Evolutionary conservation across 1,140 invertebrate genomes (phyloP).

Genomic region (Drosophila bifasciata): DNA sequence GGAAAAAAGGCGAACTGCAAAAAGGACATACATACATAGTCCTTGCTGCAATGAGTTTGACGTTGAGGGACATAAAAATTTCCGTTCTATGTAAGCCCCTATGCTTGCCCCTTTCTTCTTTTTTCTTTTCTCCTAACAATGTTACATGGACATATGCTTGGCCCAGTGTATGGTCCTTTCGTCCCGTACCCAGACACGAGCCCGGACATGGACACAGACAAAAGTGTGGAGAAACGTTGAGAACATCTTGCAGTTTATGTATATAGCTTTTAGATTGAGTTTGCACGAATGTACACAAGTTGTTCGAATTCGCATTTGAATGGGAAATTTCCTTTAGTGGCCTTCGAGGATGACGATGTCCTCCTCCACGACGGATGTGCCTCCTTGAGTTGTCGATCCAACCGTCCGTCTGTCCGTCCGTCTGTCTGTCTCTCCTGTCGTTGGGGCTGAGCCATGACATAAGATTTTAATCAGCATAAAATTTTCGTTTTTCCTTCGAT

Average conservation of each 20-base stretch:
- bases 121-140: constrained; percentile 39
- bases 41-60: constrained; percentile 69
- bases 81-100: constrained; percentile 61
- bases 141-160: constrained; percentile 59
- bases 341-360: constrained; percentile 33
- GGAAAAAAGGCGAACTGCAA: constrained; percentile 13
- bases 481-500: constrained; percentile 56
- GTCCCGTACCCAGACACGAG: not conserved
- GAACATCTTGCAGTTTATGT: constrained; percentile 73
- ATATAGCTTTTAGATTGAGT: constrained; percentile 78
- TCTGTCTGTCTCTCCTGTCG: constrained; percentile 31
- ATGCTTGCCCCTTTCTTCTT: constrained; percentile 35
- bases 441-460: constrained; percentile 53
- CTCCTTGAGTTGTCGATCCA: constrained; percentile 49
- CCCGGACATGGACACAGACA: not conserved
- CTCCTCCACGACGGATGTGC: constrained; percentile 43
- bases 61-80: constrained; percentile 80
- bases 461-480: constrained; percentile 80
- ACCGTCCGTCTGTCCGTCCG: constrained; percentile 31
- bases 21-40: constrained; percentile 24
- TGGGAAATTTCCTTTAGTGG: constrained; percentile 71
- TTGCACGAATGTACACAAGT: constrained; percentile 66
- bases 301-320: constrained; percentile 68
- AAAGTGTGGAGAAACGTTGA: constrained; percentile 45
- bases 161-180: constrained; percentile 18